A percentile compares a stretch with the other conserved stretches of the same genome.
These are phyloP conservation scores for Pitangus sulphuratus DNA, from an alignment of 2,797 vertebrate species.

Conservation along the genomic window DNA sequence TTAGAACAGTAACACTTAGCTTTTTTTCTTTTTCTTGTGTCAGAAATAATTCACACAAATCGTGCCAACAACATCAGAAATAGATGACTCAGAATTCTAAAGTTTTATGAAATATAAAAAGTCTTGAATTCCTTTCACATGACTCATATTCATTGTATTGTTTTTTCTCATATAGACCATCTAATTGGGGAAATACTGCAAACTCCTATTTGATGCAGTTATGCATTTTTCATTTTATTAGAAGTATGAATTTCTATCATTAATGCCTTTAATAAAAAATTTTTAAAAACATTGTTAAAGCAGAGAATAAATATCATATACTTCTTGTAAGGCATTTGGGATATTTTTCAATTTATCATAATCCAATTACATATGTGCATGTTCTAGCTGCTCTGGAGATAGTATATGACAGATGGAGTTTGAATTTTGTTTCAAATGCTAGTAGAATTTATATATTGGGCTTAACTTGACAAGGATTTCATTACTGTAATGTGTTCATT, in stretches of 20 bases:
- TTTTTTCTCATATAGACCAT: neutral
- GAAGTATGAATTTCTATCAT: neutral
- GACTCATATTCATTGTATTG: neutral
- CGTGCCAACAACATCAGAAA: neutral
- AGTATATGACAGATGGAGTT: neutral
- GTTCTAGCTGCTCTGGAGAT: neutral
- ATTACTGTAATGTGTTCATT: neutral
- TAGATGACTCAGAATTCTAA: neutral
- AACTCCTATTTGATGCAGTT: neutral
- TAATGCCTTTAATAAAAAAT: neutral
- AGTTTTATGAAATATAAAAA: constrained; percentile 1
- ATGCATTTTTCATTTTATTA: neutral
- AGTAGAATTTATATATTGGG: neutral
- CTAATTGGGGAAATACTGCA: neutral
- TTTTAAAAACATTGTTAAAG: neutral
- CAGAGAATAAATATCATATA: neutral
- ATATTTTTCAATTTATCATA: neutral
- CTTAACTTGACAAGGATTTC: neutral
- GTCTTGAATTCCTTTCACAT: neutral
- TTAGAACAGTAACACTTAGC: neutral
- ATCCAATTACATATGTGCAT: constrained; percentile 2
- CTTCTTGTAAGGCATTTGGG: neutral
- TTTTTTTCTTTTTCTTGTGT: neutral
- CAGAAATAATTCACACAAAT: neutral
- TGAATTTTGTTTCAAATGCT: constrained; percentile 2